Evolutionary conservation across 2,113 vertebrate species (phyloP).

Genomic region (Sula dactylatra): DNA sequence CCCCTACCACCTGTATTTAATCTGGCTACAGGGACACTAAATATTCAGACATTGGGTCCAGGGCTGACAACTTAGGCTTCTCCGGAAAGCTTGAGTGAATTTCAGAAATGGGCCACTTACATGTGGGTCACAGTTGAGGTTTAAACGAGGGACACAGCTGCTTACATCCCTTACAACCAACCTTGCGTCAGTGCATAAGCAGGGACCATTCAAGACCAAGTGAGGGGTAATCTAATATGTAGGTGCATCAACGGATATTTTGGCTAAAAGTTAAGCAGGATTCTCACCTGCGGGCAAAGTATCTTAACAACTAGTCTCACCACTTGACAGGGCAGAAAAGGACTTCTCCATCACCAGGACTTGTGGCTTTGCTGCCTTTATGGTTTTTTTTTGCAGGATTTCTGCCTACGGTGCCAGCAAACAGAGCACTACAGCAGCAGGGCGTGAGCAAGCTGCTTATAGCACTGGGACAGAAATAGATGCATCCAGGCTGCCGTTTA

Average conservation of each 20-base stretch:
- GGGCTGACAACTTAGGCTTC: background rate
- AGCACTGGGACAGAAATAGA: background rate
- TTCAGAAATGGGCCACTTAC: background rate
- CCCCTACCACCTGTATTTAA: background rate
- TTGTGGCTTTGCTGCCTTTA: background rate
- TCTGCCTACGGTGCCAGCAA: background rate
- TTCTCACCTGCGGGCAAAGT: background rate
- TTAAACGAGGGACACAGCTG: background rate
- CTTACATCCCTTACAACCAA: background rate
- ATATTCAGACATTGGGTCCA: background rate
- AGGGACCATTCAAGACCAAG: background rate
- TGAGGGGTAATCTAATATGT: background rate
- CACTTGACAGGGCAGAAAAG: background rate
- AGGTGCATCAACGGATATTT: background rate
- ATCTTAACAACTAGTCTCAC: background rate
- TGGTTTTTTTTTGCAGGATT: background rate
- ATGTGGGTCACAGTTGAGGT: background rate
- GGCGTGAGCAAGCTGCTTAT: background rate
- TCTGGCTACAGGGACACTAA: background rate
- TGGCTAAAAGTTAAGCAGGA: background rate
- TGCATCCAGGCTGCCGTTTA: background rate
- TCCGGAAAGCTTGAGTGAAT: background rate
- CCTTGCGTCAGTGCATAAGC: background rate
- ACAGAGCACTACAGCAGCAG: background rate
- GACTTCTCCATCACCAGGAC: background rate